Evolutionary conservation across 2,888 invertebrate genomes (phyloP), one percentile per base, ranked within the genome.

Genomic region (Andrena camellia): DNA sequence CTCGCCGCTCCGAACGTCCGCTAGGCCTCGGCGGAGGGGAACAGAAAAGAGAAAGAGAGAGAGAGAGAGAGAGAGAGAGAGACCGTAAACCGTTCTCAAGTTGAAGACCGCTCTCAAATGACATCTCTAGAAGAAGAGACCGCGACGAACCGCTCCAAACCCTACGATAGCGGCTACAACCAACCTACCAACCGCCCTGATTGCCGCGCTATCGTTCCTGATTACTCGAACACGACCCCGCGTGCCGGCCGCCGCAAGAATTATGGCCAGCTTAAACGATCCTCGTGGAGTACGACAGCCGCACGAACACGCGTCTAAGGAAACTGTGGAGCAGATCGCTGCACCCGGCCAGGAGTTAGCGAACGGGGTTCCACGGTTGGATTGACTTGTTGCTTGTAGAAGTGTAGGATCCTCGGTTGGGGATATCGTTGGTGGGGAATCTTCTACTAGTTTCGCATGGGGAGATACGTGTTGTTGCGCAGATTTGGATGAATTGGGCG

Each of bases 1-100:
- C 81, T 83, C 88, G 76, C 42, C 73, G 78, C 80, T 66, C 60
- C 72, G 52, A 85, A 71, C 83, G 74, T 82, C 78, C 76, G 77
- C 75, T 78, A 66, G 66, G 69, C 62, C 78, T 60, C 52, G 13
- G 59, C 42, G 68, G 66, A 66, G 72, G 13, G 52, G 69, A 29
- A 69, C 77, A 60, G 42, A 13, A 42, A 13, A 3, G 42, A 13
- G 35, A 42, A 13, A 48, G 35, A 63, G 35, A 42, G n/a, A 33
- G 35, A 63, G 33, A n/a, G n/a, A 3, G 42, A 13, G 35, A 42
- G 17, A 48, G 35, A 63, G 35, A 42, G n/a, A 33, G 35, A 63
- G 33, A n/a, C 54, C 50, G 35, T 42, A 20, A 31, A 8, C 35
- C 33, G 31, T 35, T 31, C 52, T 52, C 72, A 67, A 70, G 59